These are phyloP conservation scores for Thyatira batis DNA, from an alignment of 2,888 invertebrate genomes.

Conservation along the genomic window DNA sequence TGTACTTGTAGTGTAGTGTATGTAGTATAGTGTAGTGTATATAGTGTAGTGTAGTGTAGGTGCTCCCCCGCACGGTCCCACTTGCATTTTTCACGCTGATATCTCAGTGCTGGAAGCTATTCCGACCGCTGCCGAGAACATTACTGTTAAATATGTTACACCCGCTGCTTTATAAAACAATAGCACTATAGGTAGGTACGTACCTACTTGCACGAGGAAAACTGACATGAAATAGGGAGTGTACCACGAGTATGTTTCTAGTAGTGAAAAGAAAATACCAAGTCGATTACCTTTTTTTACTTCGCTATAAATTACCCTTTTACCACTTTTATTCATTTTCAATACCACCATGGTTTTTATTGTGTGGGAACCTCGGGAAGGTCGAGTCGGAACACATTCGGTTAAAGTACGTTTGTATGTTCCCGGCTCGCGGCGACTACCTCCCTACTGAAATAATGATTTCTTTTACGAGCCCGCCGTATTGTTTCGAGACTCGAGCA, in stretches of 20 bases:
- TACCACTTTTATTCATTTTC: neutral
- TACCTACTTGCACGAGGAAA: too few species aligned
- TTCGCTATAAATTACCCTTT: neutral
- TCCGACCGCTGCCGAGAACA: neutral
- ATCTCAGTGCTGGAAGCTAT: neutral
- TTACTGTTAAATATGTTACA: constrained; percentile 1
- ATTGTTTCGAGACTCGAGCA: constrained; percentile 22
- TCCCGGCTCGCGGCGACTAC: constrained; percentile 1
- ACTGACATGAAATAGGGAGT: neutral
- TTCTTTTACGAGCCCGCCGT: constrained; percentile 19
- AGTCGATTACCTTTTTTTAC: neutral
- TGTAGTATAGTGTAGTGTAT: too few species aligned
- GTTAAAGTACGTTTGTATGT: neutral
- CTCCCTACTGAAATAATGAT: constrained; percentile 24
- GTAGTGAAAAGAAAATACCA: neutral
- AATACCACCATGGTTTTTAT: neutral
- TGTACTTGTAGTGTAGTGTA: too few species aligned
- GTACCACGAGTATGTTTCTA: neutral
- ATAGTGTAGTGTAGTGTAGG: too few species aligned
- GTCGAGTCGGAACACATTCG: neutral
- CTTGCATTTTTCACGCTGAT: neutral
- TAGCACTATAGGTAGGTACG: neutral
- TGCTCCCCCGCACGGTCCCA: neutral
- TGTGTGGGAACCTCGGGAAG: neutral
- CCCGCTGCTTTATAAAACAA: neutral